A percentile compares a stretch with the other conserved stretches of the same genome.
phyloP scores from a whole-genome alignment of 2,113 vertebrate species.

The Perca schrenkii region DNA sequence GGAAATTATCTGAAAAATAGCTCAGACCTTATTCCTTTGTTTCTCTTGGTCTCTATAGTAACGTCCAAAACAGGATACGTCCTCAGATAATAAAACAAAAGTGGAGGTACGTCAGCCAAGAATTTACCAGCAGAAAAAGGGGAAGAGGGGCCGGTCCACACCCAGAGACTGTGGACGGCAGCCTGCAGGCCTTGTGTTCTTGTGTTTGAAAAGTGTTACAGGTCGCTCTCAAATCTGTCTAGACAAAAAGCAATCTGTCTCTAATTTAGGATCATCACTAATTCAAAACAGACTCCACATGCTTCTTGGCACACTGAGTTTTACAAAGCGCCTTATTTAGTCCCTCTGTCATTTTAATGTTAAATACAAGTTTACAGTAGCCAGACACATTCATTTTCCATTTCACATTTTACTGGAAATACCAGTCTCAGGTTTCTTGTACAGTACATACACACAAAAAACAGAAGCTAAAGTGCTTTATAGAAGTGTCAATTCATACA shows the following conservation, averaged over 20 bases:
- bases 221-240: slow-evolving; percentile 24
- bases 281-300: slow-evolving; percentile 11
- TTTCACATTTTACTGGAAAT: slow-evolving; percentile 9
- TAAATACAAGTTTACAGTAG: slow-evolving; percentile 28
- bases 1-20: slow-evolving; percentile 64
- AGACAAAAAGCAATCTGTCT: slow-evolving; percentile 7
- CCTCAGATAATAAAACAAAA: slow-evolving; percentile 79
- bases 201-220: slow-evolving; percentile 24
- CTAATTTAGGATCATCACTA: slow-evolving; percentile 26
- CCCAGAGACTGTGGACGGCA: slow-evolving; percentile 32
- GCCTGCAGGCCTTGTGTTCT: neutral
- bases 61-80: slow-evolving; percentile 82
- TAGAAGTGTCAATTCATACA: neutral
- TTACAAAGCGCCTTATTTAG: neutral
- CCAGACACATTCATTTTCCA: neutral
- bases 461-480: slow-evolving; percentile 4
- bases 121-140: slow-evolving; percentile 55
- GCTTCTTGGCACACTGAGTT: slow-evolving; percentile 1
- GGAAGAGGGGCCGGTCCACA: slow-evolving; percentile 54
- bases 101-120: slow-evolving; percentile 60
- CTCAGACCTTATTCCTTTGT: slow-evolving; percentile 68
- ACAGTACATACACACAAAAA: neutral
- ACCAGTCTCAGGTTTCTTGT: neutral
- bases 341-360: slow-evolving; percentile 25
- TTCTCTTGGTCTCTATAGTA: slow-evolving; percentile 69